Base-by-base conservation (phyloP, 1,140 invertebrate species). In the Pantala flavescens region DNA sequence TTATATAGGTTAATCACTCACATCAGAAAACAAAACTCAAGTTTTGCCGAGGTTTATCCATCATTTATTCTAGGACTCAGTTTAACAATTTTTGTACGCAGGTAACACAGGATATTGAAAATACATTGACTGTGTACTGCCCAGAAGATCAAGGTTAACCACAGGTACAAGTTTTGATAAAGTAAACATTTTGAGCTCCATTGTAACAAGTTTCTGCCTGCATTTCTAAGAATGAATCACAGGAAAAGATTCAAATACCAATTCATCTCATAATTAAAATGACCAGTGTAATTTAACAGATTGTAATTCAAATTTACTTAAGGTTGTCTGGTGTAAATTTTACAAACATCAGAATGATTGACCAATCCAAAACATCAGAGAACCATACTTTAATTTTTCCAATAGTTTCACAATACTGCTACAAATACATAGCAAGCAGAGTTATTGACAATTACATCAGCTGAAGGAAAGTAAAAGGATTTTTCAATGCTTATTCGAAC, bases 121-220 rank as follows among this genome's bases (percentile, higher is more conserved):
- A 63, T 63, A 63, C 49, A 63, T 63, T 63, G n/a, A 63, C n/a
- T 63, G 49, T 63, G 49, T 63, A 63, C 49, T 63, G 49, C 49
- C n/a, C 49, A 63, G 49, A 63, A 63, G 49, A 7, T 63, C n/a
- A 63, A 21, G 49, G n/a, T 21, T 63, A 63, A 63, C 49, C 49
- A 63, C 49, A 63, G 49, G 49, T 63, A 63, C 49, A 63, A 63
- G 49, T 63, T 36, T 63, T 63, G 49, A 63, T 63, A 21, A 63
- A 63, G 49, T 63, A 63, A 63, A 63, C 5, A 63, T 63, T 63
- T 63, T 63, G 49, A 63, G 49, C 28, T 63, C 14, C 49, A 19
- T 16, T 19, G n/a, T 14, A 63, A 63, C 49, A 63, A 63, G 49
- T 19, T 63, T 63, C n/a, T 14, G 5, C 14, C 49, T 7, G 49